phyloP scores from a whole-genome alignment of 2,113 vertebrate genomes.

The Neopipo cinnamomea region DNA sequence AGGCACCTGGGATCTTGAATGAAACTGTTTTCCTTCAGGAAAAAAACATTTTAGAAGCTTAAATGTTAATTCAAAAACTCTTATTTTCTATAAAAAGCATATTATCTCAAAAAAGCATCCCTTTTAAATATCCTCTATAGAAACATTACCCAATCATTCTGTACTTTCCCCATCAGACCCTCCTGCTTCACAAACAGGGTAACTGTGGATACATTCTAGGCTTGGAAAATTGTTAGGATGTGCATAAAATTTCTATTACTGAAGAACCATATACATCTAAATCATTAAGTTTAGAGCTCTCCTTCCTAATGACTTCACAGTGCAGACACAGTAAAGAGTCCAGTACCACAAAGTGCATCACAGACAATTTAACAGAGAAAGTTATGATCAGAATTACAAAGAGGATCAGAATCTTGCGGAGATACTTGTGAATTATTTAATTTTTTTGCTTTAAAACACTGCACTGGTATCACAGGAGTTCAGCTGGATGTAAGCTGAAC shows the following conservation, averaged over 20 bases:
- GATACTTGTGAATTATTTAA: neutral
- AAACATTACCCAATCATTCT: neutral
- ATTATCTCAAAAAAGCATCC: neutral
- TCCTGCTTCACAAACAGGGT: neutral
- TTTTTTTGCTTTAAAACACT: neutral
- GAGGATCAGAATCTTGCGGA: neutral
- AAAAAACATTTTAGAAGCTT: neutral
- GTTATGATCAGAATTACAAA: neutral
- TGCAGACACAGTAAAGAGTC: neutral
- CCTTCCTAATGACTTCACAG: neutral
- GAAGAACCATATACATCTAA: neutral
- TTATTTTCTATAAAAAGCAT: conserved; percentile 6
- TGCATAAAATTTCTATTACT: neutral
- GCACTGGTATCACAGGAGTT: neutral
- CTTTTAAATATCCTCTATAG: neutral
- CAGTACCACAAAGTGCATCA: neutral
- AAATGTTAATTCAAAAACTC: neutral
- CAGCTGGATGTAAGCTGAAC: neutral
- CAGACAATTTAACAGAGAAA: neutral
- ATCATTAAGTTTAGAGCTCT: neutral
- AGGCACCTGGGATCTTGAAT: conserved; percentile 31
- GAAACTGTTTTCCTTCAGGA: conserved; percentile 17
- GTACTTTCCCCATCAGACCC: neutral
- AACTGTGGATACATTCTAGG: neutral
- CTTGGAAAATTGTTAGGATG: neutral